Base-by-base conservation (phyloP, 2,888 invertebrate species). In the Protonemura montana region DNA sequence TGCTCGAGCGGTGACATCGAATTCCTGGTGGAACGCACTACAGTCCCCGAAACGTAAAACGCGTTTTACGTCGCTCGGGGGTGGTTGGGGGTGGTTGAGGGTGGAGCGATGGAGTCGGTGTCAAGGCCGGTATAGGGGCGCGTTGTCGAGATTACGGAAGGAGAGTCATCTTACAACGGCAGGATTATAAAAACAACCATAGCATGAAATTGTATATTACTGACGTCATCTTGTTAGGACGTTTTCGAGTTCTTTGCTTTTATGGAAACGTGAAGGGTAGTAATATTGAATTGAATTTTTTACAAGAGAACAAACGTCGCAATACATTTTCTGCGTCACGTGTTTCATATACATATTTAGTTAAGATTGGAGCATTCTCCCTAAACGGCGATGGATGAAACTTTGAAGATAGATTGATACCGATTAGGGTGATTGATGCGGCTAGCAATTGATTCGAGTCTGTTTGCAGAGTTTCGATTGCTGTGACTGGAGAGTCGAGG, bases 401-500 rank as follows among this genome's bases (percentile, higher is more conserved):
- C 59, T 59, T 59, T 59, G 21, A 59, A 21, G 59, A 59, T 59
- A 59, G 59, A 59, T 59, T 59, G 59, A 13, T 59, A 59, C 13
- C 59, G 59, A 59, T 59, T 59, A 59, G 59, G 21, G 59, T 59
- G 59, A 59, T 59, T 59, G 59, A 59, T 59, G 59, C 16, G 59
- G 21, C 16, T 13, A 10, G 59, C 59, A 59, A 59, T 21, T 59
- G 59, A 28, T 28, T 78, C 78, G 0, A 28, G 27, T 26, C 78
- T 78, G 78, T 78, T 78, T 78, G 78, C 26, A 27, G 78, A 78
- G 28, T 78, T 2, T 21, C 26, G 21, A 27, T 78, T 59, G 59
- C 21, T 59, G 59, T 59, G 59, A 59, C 78, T 78, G 78, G 78
- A 78, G 78, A 26, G 78, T 5, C 26, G 78, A 27, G 78, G 26